These are phyloP conservation scores for Drosophila orena DNA, from an alignment of 1,140 invertebrate genomes.

Conservation along the genomic window DNA sequence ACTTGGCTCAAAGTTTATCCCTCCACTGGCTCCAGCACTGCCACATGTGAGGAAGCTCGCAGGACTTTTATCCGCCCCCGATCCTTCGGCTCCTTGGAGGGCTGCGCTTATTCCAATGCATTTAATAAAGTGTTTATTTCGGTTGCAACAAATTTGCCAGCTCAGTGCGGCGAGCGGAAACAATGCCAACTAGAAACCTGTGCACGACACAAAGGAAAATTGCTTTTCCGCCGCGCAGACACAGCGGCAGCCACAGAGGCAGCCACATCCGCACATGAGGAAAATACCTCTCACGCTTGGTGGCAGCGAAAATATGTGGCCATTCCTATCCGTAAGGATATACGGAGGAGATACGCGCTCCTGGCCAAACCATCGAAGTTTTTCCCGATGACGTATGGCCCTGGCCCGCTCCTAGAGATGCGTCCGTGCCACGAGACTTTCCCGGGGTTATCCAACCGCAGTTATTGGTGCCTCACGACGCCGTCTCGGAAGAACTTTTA, in stretches of 20 bases:
- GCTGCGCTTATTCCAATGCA: constrained; percentile 77
- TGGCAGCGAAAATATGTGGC: constrained; percentile 74
- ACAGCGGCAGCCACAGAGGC: constrained; percentile 25
- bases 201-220: constrained; percentile 82
- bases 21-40: constrained; percentile 9
- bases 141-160: constrained; percentile 82
- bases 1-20: constrained; percentile 57
- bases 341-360: constrained; percentile 42
- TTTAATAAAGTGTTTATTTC: constrained; percentile 84
- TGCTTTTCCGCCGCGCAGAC: constrained; percentile 78
- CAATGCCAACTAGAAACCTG: constrained; percentile 73
- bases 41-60: constrained; percentile 29
- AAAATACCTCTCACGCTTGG: constrained; percentile 77
- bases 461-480: constrained; percentile 18
- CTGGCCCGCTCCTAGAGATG: constrained; percentile 10
- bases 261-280: constrained; percentile 21
- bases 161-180: constrained; percentile 69
- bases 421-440: constrained; percentile 3
- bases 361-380: constrained; percentile 66
- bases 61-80: background rate
- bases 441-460: background rate
- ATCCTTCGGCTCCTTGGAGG: background rate
- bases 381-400: constrained; percentile 63
- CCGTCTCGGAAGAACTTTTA: constrained; percentile 60
- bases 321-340: constrained; percentile 11